Percentiles rank a stretch among this genome's conserved stretches.
phyloP scores from a whole-genome alignment of 2,888 invertebrate species.

The Meliscaeva auricollis region DNA sequence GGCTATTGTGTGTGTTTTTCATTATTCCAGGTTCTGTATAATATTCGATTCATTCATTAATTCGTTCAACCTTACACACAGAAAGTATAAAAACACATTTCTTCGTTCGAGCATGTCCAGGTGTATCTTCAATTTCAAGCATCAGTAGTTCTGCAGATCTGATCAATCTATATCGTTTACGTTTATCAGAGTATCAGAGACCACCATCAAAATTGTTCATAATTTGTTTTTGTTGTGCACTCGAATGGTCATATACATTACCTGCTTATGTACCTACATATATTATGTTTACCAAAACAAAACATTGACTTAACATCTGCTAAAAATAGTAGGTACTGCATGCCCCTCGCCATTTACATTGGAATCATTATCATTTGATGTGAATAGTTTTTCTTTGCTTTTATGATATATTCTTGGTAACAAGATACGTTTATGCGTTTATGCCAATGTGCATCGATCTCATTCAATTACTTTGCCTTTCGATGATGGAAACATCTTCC shows the following conservation, averaged over 20 bases:
- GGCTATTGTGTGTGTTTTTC: too few relatives aligned
- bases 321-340: not conserved
- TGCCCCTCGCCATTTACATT: constrained; percentile 2
- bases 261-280: too few relatives aligned
- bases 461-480: constrained; percentile 24
- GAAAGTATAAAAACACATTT: too few relatives aligned
- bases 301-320: constrained; percentile 23
- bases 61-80: too few relatives aligned
- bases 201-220: not conserved
- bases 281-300: not conserved
- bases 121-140: not conserved
- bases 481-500: constrained; percentile 54
- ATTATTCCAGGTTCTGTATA: too few relatives aligned
- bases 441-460: constrained; percentile 38
- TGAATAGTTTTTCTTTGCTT: not conserved
- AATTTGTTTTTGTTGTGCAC: not conserved
- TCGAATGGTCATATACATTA: not conserved
- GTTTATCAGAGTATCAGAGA: not conserved
- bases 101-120: constrained; percentile 23
- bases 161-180: not conserved
- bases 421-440: constrained; percentile 19
- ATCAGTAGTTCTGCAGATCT: not conserved
- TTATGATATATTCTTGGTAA: not conserved
- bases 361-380: not conserved
- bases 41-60: too few relatives aligned